Percentiles rank a stretch among this genome's conserved stretches.
Conservation (phyloP, 2,797 vertebrate species). For the Peromyscus eremicus region DNA sequence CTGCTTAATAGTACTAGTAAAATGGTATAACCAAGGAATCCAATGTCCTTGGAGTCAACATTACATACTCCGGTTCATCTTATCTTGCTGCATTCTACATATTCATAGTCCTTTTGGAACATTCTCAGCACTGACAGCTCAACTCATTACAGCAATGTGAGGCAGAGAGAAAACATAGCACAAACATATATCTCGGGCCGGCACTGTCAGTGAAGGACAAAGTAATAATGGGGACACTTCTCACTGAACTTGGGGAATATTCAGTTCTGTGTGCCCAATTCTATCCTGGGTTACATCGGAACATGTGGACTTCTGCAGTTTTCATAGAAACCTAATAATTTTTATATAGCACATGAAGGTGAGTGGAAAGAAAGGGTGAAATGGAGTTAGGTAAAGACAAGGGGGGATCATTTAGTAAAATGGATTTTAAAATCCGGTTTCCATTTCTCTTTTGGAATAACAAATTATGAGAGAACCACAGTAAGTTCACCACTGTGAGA, state of each 20-base stretch:
- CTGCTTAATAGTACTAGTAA: slow-evolving; percentile 63
- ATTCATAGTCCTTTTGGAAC: slow-evolving; percentile 74
- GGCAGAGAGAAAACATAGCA: slow-evolving; percentile 68
- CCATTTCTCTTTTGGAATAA: background rate
- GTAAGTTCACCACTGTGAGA: background rate
- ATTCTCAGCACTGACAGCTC: slow-evolving; percentile 68
- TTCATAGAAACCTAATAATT: background rate
- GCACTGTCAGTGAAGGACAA: slow-evolving; percentile 75
- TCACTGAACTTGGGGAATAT: slow-evolving; percentile 40
- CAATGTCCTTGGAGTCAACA: slow-evolving; percentile 72
- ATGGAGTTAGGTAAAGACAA: background rate
- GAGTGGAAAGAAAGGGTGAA: background rate
- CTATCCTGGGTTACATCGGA: background rate
- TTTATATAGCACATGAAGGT: background rate
- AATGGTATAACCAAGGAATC: slow-evolving; percentile 39
- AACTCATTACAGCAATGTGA: slow-evolving; percentile 59
- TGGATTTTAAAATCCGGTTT: background rate
- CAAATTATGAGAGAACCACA: background rate
- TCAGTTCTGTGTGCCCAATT: background rate
- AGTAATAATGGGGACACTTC: slow-evolving; percentile 67
- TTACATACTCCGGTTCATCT: slow-evolving; percentile 76
- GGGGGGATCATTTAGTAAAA: background rate
- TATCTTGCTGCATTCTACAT: slow-evolving; percentile 74
- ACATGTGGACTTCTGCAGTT: background rate
- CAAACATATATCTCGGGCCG: slow-evolving; percentile 61